phyloP scores from a whole-genome alignment of 2,888 invertebrate genomes.

The Xylocampa areola region DNA sequence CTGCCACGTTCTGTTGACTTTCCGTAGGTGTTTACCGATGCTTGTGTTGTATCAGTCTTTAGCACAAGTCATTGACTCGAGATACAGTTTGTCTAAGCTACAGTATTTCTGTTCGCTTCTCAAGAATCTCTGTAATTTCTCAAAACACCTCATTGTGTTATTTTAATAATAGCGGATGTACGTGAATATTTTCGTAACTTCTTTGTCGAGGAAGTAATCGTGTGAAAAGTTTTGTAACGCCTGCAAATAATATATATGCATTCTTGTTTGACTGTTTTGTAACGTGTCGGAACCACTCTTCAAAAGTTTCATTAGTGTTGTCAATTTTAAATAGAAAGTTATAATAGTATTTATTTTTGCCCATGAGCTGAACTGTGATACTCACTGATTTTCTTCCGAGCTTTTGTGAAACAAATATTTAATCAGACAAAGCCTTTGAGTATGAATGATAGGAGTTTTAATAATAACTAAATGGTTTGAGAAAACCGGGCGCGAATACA shows the following conservation, averaged over 20 bases:
- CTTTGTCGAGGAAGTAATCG: constrained; percentile 86
- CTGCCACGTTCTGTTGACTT: constrained; percentile 46
- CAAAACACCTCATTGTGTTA: constrained; percentile 79
- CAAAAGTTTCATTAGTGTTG: constrained; percentile 48
- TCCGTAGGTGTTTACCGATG: constrained; percentile 17
- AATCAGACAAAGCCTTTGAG: too few relatives aligned
- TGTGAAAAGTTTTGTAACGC: constrained; percentile 78
- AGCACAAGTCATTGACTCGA: constrained; percentile 58
- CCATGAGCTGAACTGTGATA: not conserved
- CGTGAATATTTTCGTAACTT: constrained; percentile 84
- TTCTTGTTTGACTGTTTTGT: constrained; percentile 66
- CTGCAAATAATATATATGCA: constrained; percentile 61
- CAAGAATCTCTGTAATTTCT: constrained; percentile 75
- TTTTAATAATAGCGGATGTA: constrained; percentile 81
- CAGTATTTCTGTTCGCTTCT: constrained; percentile 62
- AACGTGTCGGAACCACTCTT: constrained; percentile 45
- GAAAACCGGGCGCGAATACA: too few relatives aligned
- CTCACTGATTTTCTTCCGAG: not conserved
- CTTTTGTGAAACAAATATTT: not conserved
- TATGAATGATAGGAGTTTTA: too few relatives aligned
- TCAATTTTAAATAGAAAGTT: constrained; percentile 53
- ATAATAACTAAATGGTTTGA: too few relatives aligned
- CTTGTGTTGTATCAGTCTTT: constrained; percentile 35
- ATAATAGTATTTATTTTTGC: constrained; percentile 7
- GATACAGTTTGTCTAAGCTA: constrained; percentile 50